A percentile compares a stretch with the other conserved stretches of the same genome.
Conservation (phyloP, 2,797 vertebrate species). For the Acridotheres tristis region DNA sequence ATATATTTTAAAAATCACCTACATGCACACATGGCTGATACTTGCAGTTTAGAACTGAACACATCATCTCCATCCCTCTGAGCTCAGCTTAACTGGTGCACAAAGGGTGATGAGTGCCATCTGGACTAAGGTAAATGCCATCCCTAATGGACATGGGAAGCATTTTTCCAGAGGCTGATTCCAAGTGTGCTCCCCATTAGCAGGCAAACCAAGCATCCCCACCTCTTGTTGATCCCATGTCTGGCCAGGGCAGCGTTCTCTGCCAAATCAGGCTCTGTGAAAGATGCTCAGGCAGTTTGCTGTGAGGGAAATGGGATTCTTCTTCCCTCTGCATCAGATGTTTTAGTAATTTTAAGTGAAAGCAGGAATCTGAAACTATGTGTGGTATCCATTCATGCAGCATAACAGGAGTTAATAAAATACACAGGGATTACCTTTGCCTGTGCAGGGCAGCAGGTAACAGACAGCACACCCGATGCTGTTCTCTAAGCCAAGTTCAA, state of each 20-base stretch:
- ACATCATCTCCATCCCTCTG: neutral
- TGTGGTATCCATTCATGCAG: neutral
- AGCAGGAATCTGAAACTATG: neutral
- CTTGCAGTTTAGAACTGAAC: neutral
- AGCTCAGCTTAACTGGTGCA: neutral
- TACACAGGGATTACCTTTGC: neutral
- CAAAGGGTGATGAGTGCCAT: neutral
- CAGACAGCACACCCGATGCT: fast-evolving
- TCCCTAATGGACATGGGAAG: neutral
- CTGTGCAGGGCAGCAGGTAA: neutral
- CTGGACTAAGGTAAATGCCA: neutral
- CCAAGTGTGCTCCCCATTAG: neutral
- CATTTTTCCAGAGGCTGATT: neutral
- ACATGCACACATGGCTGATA: neutral
- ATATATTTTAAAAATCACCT: neutral
- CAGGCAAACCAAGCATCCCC: neutral
- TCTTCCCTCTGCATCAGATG: neutral
- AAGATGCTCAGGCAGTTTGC: neutral
- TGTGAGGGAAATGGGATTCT: neutral
- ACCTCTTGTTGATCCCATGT: neutral
- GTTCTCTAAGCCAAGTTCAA: neutral
- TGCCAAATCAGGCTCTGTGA: neutral
- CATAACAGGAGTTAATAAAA: neutral
- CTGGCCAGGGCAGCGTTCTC: fast-evolving
- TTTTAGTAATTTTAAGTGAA: conserved; percentile 1